Evolutionary conservation across 1,140 invertebrate species (phyloP), one percentile per base, ranked within the genome.

Genomic region (Drosophila trapezifrons): DNA sequence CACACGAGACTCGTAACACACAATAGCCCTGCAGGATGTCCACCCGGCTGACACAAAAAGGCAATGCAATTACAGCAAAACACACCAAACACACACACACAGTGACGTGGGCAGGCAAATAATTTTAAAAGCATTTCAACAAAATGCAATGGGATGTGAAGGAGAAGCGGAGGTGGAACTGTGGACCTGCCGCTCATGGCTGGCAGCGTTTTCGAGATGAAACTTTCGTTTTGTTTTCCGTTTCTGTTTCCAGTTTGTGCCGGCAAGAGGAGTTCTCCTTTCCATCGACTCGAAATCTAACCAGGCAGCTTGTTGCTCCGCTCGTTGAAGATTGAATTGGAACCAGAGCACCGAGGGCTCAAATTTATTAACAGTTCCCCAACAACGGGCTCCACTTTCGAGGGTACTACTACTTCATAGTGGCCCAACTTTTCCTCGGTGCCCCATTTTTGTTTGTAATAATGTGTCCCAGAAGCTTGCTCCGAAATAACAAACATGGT

Each of bases 111-210:
- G 66, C 74, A 78, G 82, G 64, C 67, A 79, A 86, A 86, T 86
- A 77, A 87, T 86, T 82, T 79, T 87, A 76, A 86, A 79, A 79
- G 71, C 78, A 87, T 86, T 87, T 87, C 63, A 76, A 55, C 76
- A 70, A 66, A 79, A 76, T 87, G 71, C 83, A 79, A 72, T 75
- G 65, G 43, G 57, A 66, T 75, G 59, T 75, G 43, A 65, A 69
- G 52, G 42, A 20, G 42, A 13, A n/a, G n/a, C n/a, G 29, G 13
- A 8, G 25, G 15, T 22, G 9, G 12, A 38, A 13, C 20, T 20
- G 29, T n/a, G 52, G 43, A 40, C 38, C 59, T 27, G 29, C 29
- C 32, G 17, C 37, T 20, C 12, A 40, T 25, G 12, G n/a, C 43
- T 65, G n/a, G 15, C 35, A 40, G 46, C 37, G 63, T 29, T 22